phyloP scores from a whole-genome alignment of 2,888 invertebrate species.

The Villa cingulata region DNA sequence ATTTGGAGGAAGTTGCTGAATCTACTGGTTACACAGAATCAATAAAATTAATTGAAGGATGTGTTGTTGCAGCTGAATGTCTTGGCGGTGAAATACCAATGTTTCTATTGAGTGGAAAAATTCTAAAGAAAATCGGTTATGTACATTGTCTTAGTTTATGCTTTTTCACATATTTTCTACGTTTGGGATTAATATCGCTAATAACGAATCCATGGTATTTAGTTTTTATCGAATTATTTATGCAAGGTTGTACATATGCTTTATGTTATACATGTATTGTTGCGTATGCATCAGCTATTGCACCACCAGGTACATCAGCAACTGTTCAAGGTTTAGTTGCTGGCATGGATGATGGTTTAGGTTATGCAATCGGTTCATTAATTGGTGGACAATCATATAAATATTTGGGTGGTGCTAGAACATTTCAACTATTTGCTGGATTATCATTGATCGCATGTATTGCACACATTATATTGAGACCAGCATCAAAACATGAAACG shows the following conservation, averaged over 20 bases:
- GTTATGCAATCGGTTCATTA: constrained; percentile 62
- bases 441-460: constrained; percentile 29
- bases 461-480: constrained; percentile 30
- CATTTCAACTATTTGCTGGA: constrained; percentile 40
- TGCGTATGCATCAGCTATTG: constrained; percentile 50
- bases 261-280: constrained; percentile 73
- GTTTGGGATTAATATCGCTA: constrained; percentile 61
- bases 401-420: constrained; percentile 44
- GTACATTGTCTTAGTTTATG: constrained; percentile 64
- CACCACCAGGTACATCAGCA: constrained; percentile 62
- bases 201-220: constrained; percentile 72
- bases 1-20: constrained; percentile 60
- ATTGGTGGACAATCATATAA: constrained; percentile 57
- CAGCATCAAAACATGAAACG: constrained; percentile 25
- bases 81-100: constrained; percentile 66
- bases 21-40: constrained; percentile 45
- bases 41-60: constrained; percentile 66
- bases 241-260: constrained; percentile 81
- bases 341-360: constrained; percentile 78
- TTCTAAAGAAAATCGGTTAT: constrained; percentile 65
- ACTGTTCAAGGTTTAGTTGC: constrained; percentile 77
- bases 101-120: constrained; percentile 58
- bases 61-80: constrained; percentile 65
- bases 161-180: constrained; percentile 58
- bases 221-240: constrained; percentile 60